These are phyloP conservation scores for Pelusios castaneus DNA, from an alignment of 2,113 vertebrate genomes.

Conservation along the genomic window DNA sequence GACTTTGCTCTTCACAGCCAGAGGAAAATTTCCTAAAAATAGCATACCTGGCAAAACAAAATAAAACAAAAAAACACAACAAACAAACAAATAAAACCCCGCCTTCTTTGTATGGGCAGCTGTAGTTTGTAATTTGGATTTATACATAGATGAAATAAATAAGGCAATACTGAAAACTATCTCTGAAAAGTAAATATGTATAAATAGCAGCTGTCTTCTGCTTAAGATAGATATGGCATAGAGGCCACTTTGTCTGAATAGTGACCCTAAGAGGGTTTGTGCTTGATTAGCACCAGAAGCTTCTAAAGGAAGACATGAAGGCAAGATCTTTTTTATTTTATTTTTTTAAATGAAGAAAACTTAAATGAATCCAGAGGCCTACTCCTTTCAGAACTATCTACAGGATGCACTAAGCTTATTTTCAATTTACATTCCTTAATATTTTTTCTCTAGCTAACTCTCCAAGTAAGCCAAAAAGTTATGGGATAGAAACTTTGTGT, in stretches of 20 bases:
- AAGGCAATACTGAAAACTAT: background rate
- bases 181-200: background rate
- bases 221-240: background rate
- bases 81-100: no score
- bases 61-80: background rate
- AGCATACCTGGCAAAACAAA: background rate
- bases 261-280: background rate
- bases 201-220: background rate
- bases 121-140: background rate
- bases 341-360: background rate
- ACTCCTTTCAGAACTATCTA: background rate
- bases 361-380: background rate
- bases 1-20: constrained; percentile 45
- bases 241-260: background rate
- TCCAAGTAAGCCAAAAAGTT: background rate
- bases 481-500: background rate
- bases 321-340: background rate
- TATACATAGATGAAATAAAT: background rate
- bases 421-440: background rate
- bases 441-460: background rate
- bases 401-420: background rate
- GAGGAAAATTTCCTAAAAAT: constrained; percentile 1
- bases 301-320: background rate
- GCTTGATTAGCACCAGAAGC: background rate
- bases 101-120: background rate